Conservation (phyloP, 2,797 vertebrate species). For the Fistularia commersonii region DNA sequence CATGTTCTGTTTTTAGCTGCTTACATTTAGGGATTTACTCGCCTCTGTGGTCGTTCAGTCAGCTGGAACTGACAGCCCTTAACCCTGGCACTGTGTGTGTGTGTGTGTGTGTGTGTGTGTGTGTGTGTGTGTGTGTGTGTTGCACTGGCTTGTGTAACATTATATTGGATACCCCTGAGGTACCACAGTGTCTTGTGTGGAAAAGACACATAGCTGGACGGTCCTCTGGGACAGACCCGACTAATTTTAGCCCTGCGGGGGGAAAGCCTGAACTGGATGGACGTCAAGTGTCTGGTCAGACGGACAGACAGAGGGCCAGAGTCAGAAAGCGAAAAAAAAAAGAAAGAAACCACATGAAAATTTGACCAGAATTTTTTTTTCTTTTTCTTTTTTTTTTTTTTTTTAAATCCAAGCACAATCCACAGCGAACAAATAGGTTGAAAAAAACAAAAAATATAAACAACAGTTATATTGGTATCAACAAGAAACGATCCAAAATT, state of each 20-base stretch:
- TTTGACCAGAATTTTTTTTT: too few species aligned
- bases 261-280: conserved; percentile 38
- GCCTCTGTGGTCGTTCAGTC: not conserved
- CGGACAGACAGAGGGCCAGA: conserved; percentile 1
- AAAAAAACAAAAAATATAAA: too few species aligned
- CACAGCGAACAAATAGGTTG: too few species aligned
- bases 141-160: conserved; percentile 45
- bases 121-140: not conserved
- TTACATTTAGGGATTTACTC: not conserved
- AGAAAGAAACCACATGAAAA: too few species aligned
- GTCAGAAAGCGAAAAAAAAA: too few species aligned
- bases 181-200: conserved; percentile 33
- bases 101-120: conserved; percentile 10
- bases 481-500: too few species aligned
- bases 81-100: conserved; percentile 19
- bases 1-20: not conserved
- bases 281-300: conserved; percentile 1
- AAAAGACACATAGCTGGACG: conserved; percentile 34
- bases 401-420: too few species aligned
- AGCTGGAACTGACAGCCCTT: conserved; percentile 23
- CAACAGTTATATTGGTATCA: too few species aligned
- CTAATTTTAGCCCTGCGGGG: conserved; percentile 49
- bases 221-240: conserved; percentile 49
- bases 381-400: too few species aligned
- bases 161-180: conserved; percentile 41